Conservation (phyloP, 2,888 invertebrate species). For the Cyclophora punctaria region DNA sequence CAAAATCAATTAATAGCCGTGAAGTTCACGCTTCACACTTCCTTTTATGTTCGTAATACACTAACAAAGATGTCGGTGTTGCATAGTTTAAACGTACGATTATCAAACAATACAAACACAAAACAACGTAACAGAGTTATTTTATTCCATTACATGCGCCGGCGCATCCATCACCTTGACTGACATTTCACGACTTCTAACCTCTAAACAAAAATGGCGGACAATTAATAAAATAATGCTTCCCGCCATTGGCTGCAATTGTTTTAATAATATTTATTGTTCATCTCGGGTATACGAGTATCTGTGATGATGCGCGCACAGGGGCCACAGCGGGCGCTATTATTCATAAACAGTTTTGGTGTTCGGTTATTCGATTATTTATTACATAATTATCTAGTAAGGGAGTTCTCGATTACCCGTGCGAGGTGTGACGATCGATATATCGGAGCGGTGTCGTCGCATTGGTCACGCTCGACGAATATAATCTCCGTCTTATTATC, state of each 20-base stretch:
- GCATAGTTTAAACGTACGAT: no score
- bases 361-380: slow-evolving; percentile 22
- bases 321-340: slow-evolving; percentile 29
- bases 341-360: slow-evolving; percentile 35
- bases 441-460: slow-evolving; percentile 37
- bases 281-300: no score
- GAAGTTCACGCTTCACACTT: no score
- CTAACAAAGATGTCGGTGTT: no score
- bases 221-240: slow-evolving; percentile 7
- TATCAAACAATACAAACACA: no score
- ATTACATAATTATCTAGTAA: slow-evolving; percentile 31
- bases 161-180: slow-evolving; percentile 3
- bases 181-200: slow-evolving; percentile 4
- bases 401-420: slow-evolving; percentile 21
- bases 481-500: no score
- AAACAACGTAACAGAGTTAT: no score
- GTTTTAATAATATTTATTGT: slow-evolving; percentile 19
- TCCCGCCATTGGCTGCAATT: no score
- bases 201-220: slow-evolving; percentile 2
- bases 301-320: slow-evolving; percentile 8
- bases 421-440: slow-evolving; percentile 26
- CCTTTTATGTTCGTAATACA: no score
- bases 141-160: no score
- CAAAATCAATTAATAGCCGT: no score
- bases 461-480: no score